phyloP scores from a whole-genome alignment of 2,797 vertebrate species.

The Allobates femoralis region DNA sequence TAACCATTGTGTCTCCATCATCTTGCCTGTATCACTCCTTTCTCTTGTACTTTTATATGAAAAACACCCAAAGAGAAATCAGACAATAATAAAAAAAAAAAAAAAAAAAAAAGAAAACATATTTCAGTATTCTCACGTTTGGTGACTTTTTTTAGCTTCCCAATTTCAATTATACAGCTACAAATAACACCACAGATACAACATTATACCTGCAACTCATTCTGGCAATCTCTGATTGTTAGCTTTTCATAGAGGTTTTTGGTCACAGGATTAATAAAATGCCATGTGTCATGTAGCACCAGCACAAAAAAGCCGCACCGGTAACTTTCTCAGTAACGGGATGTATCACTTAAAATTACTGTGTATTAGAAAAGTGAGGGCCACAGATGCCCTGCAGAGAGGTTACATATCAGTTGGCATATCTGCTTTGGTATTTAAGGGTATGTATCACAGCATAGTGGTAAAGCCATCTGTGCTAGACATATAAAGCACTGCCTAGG shows the following conservation, averaged over 20 bases:
- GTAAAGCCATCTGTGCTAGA: neutral
- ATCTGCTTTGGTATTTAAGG: neutral
- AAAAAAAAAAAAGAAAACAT: too few relatives aligned
- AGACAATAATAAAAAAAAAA: too few relatives aligned
- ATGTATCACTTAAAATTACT: neutral
- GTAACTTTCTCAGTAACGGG: neutral
- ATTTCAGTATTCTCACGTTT: too few relatives aligned
- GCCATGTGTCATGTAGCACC: neutral
- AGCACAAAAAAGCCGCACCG: neutral
- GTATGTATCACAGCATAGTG: neutral
- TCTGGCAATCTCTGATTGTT: neutral
- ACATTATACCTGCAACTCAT: neutral
- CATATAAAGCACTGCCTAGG: neutral
- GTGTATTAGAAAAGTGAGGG: neutral
- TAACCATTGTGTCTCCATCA: too few relatives aligned
- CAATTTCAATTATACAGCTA: too few relatives aligned
- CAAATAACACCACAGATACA: neutral
- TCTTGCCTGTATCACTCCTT: neutral
- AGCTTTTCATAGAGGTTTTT: neutral
- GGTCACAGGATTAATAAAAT: neutral
- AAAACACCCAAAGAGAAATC: neutral
- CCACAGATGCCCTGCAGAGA: neutral
- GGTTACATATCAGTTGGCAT: neutral
- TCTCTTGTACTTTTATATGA: neutral
- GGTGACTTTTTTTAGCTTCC: too few relatives aligned